Conservation (phyloP, 2,797 vertebrate genomes). For the Furcifer pardalis region DNA sequence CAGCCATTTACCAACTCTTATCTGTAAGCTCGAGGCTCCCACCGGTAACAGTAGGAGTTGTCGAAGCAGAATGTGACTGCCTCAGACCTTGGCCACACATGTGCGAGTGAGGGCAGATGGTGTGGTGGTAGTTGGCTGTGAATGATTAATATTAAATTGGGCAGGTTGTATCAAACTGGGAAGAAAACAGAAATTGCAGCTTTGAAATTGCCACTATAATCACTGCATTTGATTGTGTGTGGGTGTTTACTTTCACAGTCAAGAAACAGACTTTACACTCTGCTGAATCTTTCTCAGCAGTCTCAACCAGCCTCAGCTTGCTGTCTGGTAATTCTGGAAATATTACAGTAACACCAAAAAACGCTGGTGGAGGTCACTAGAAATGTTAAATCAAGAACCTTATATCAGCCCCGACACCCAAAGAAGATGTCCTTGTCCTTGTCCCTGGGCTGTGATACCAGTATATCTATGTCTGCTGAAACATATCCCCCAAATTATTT, state of each 20-base stretch:
- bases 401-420: too few species aligned
- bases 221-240: slow-evolving; percentile 6
- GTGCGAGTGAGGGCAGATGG: slow-evolving; percentile 19
- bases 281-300: neutral
- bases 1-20: slow-evolving; percentile 8
- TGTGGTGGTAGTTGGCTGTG: neutral
- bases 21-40: slow-evolving; percentile 4
- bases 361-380: too few species aligned
- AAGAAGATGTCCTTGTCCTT: too few species aligned
- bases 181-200: neutral
- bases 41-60: neutral
- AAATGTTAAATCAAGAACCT: too few species aligned
- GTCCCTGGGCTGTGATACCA: too few species aligned
- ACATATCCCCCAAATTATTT: too few species aligned
- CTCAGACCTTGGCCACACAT: neutral
- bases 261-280: neutral
- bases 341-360: too few species aligned
- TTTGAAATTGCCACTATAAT: neutral
- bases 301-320: too few species aligned
- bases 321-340: too few species aligned
- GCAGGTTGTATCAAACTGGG: neutral
- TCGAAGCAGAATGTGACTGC: neutral
- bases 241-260: neutral
- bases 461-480: too few species aligned
- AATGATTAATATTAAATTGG: slow-evolving; percentile 32